Evolutionary conservation across 2,888 invertebrate species (phyloP).

Genomic region (Apamea crenata): DNA sequence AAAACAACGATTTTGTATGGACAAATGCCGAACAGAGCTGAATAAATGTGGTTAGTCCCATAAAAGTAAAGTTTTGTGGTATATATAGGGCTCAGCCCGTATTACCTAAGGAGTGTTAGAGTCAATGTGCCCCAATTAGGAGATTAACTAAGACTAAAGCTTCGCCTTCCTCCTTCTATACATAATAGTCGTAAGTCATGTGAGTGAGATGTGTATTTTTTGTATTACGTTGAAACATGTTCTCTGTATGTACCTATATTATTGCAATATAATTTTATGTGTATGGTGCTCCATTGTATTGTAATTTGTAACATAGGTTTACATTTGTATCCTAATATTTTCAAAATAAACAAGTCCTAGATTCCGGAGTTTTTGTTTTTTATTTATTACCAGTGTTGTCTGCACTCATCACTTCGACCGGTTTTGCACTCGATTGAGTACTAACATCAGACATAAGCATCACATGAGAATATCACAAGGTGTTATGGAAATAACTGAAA

Average conservation of each 20-base stretch:
- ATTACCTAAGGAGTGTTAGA: slow-evolving; percentile 35
- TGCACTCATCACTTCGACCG: too few species aligned
- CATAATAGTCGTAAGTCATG: slow-evolving; percentile 75
- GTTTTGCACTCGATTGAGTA: neutral
- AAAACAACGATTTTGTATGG: too few species aligned
- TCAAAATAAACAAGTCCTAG: slow-evolving; percentile 87
- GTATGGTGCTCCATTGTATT: slow-evolving; percentile 88
- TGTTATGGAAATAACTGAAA: neutral
- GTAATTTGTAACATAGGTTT: slow-evolving; percentile 81
- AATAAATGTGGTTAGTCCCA: too few species aligned
- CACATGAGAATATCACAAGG: neutral
- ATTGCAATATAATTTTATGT: slow-evolving; percentile 84
- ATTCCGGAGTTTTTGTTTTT: slow-evolving; percentile 70
- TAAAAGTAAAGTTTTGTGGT: neutral
- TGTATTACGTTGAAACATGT: slow-evolving; percentile 73
- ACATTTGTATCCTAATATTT: slow-evolving; percentile 88
- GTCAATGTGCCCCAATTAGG: slow-evolving; percentile 75
- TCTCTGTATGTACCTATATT: slow-evolving; percentile 73
- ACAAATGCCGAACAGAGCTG: too few species aligned
- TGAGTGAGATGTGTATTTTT: slow-evolving; percentile 80
- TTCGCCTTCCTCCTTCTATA: slow-evolving; percentile 84
- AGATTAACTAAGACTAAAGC: slow-evolving; percentile 80
- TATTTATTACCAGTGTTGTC: neutral
- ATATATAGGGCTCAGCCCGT: neutral
- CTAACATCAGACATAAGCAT: neutral